Evolutionary conservation across 2,113 vertebrate genomes (phyloP), one percentile per base, ranked within the genome.

Genomic region (Albula glossodonta): DNA sequence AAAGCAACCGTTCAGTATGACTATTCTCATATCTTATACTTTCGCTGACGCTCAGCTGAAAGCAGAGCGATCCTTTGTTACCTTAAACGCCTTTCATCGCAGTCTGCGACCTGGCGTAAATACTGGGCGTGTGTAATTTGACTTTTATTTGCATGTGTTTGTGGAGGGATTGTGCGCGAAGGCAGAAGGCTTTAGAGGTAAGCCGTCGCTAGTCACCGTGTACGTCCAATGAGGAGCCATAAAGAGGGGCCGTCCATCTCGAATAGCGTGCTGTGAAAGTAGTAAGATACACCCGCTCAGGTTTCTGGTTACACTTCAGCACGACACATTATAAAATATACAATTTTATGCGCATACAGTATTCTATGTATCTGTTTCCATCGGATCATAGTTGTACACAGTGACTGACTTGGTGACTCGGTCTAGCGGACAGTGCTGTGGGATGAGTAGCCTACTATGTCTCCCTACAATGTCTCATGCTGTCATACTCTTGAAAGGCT

Each of bases 81-180:
- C 52, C 53, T 50, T 51, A 52, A 87, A 92, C 91, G 87, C 91
- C 92, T 93, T 81, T 60, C 50, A 81, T 83, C 22, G 50, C 51
- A 79, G 9, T 82, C 77, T 87, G 86, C 10, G 85, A 79, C 3
- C 80, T 51, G 81, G 31, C 31, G 31, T 41, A 41, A 41, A 41
- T 41, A 41, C 41, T n/a, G 80, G 53, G 57, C 3, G 63, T 86
- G 88, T 86, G 86, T 88, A 86, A 92, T 95, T 95, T 95, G 94
- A 94, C 93, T 95, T 82, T 57, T 41, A 93, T 94, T 94, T 95
- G 93, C 95, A 94, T 94, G 90, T 41, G 60, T 63, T 82, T 25
- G 79, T 31, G 51, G 80, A 85, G 15, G 41, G 85, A 85, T 88
- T 83, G 88, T 91, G 85, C 78, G 79, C 84, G 60, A 87, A 79